Base-by-base conservation (phyloP, 92 coral and sea anemone genomes). In the Siderastrea radians region DNA sequence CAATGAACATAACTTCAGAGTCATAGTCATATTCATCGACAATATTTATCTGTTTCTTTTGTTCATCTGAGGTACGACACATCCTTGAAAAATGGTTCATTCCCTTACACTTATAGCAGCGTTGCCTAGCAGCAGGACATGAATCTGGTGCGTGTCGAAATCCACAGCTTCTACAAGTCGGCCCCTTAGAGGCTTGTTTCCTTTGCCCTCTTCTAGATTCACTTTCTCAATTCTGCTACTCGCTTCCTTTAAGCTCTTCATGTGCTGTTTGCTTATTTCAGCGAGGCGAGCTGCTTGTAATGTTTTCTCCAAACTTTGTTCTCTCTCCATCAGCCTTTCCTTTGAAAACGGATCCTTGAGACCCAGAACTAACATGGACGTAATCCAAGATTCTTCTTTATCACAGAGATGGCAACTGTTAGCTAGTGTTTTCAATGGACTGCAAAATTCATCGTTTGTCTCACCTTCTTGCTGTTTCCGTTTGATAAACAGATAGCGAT, bases 401-500 rank as follows among this genome's bases (percentile, higher is more conserved):
- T 85, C 80, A 19, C 83, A 83, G 61, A 83, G 87, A 47, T 83
- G 84, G 49, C 75, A 54, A 77, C 66, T 77, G 71, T 77, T 77
- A 5, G 77, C 83, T 68, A 77, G 79, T 5, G 87, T 83, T 61
- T 83, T 83, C 78, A 83, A 57, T 9, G 78, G 59, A 68, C 87
- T 69, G 45, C 87, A 77, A 68, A 77, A 52, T 75, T 86, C 83
- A 57, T 66, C 77, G 57, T 66, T 68, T 17, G 79, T 83, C 75
- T 74, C 91, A n/a, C 86, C 66, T 4, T 86, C 90, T 68, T 70
- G 80, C 47, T 89, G 81, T 49, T 84, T 89, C 60, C 92, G 69
- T 78, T 77, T 75, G 72, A 89, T 79, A 52, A 84, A 78, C 63
- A 89, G 60, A 68, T 83, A 47, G 52, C 77, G 86, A 69, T 75